These are phyloP conservation scores for Leptinotarsa undecemlineata DNA, from an alignment of 1,140 invertebrate species.

Conservation along the genomic window DNA sequence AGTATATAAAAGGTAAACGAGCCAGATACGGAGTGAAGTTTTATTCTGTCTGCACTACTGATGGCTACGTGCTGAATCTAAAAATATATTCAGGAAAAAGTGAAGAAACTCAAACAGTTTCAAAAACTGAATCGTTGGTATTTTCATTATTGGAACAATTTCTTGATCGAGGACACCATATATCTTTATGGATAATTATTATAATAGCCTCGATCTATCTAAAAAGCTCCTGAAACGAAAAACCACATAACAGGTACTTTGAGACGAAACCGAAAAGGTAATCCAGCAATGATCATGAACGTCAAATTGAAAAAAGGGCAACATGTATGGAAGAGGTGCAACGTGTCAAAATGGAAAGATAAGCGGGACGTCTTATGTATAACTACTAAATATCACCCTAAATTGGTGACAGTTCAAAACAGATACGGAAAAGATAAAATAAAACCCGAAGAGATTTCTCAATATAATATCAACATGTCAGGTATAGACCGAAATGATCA, in stretches of 20 bases:
- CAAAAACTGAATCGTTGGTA: slow-evolving; percentile 11
- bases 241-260: slow-evolving; percentile 27
- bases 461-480: slow-evolving; percentile 38
- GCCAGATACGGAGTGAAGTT: slow-evolving; percentile 27
- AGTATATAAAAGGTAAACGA: slow-evolving; percentile 28
- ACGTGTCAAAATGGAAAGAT: slow-evolving; percentile 51
- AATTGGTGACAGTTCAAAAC: slow-evolving; percentile 27
- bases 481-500: slow-evolving; percentile 40
- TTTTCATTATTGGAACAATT: slow-evolving; percentile 15
- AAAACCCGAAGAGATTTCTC: slow-evolving; percentile 42
- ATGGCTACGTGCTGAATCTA: slow-evolving; percentile 26
- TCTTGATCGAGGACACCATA: slow-evolving; percentile 21
- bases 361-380: slow-evolving; percentile 45
- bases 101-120: slow-evolving; percentile 6
- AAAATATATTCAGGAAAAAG: slow-evolving; percentile 23
- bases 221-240: slow-evolving; percentile 26
- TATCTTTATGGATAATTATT: slow-evolving; percentile 34
- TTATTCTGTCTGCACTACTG: slow-evolving; percentile 9
- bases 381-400: slow-evolving; percentile 39
- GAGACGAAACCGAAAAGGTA: slow-evolving; percentile 24
- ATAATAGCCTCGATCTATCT: slow-evolving; percentile 29
- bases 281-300: slow-evolving; percentile 10
- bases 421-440: slow-evolving; percentile 31
- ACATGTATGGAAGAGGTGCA: slow-evolving; percentile 18
- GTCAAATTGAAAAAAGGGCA: slow-evolving; percentile 26